These are phyloP conservation scores for Prunella strophiata DNA, from an alignment of 2,797 vertebrate species.

Conservation along the genomic window DNA sequence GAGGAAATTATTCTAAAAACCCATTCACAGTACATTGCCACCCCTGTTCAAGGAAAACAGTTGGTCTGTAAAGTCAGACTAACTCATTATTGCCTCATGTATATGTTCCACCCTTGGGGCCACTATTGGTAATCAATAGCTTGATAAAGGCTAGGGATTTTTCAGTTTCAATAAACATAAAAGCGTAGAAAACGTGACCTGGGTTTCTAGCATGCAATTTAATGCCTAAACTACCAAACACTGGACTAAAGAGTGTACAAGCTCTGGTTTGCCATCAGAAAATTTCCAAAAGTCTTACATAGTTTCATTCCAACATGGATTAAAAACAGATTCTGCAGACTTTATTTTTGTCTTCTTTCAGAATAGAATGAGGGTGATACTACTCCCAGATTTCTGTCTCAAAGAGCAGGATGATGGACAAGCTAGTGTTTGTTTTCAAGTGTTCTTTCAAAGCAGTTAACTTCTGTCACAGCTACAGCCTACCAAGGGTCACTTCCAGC, in stretches of 20 bases:
- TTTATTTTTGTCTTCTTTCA: neutral
- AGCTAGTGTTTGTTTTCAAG: neutral
- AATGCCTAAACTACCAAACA: neutral
- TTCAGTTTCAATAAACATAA: neutral
- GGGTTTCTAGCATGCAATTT: neutral
- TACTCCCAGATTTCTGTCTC: neutral
- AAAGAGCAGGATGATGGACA: neutral
- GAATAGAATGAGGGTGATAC: neutral
- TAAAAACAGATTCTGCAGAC: neutral
- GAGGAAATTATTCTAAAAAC: neutral
- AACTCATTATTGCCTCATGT: neutral
- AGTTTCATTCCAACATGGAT: neutral
- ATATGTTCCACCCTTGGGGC: neutral
- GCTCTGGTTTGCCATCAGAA: neutral
- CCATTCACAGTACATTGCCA: neutral
- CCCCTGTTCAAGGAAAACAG: neutral
- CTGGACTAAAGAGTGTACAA: neutral
- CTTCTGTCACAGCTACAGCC: neutral
- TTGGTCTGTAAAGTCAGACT: neutral
- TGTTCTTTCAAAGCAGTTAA: neutral
- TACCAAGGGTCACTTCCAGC: neutral
- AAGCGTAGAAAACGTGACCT: neutral
- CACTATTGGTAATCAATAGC: neutral
- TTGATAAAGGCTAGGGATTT: neutral
- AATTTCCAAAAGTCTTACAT: neutral